These are phyloP conservation scores for Trididemnum miniatum DNA, from an alignment of 23 tunicate species.

Conservation along the genomic window DNA sequence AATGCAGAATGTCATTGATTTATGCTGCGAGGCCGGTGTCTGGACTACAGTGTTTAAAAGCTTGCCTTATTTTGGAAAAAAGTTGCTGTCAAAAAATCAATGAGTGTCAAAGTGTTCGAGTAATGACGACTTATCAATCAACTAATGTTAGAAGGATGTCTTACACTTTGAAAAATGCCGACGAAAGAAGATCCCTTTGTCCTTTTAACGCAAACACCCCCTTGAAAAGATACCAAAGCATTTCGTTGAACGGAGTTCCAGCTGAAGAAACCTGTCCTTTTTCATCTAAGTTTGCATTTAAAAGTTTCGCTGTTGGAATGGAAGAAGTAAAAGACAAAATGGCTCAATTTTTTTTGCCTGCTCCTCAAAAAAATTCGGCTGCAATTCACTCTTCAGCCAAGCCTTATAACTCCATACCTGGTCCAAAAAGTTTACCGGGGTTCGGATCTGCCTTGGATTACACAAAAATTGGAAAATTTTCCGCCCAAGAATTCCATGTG, in stretches of 20 bases:
- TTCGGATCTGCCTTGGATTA: conserved; percentile 82
- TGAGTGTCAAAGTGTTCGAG: not conserved
- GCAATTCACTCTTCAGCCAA: not conserved
- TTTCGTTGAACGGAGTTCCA: not conserved
- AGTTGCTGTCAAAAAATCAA: not conserved
- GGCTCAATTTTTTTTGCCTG: not conserved
- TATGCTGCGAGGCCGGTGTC: too few relatives aligned
- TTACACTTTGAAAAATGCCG: not conserved
- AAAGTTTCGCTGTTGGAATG: not conserved
- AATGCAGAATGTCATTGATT: too few relatives aligned
- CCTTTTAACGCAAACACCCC: not conserved
- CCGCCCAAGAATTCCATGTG: conserved; percentile 55
- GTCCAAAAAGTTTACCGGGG: conserved; percentile 60
- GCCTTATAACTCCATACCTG: conserved; percentile 53
- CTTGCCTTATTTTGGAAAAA: not conserved
- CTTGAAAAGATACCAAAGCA: not conserved
- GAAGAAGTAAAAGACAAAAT: not conserved
- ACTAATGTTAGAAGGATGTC: not conserved
- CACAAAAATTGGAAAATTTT: conserved; percentile 64
- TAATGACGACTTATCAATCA: not conserved
- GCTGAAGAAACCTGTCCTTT: too few relatives aligned
- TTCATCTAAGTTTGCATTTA: not conserved
- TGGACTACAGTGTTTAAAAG: not conserved
- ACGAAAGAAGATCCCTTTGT: not conserved
- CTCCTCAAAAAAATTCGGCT: not conserved